These are phyloP conservation scores for Hyles lineata DNA, from an alignment of 2,888 invertebrate species.

Conservation along the genomic window DNA sequence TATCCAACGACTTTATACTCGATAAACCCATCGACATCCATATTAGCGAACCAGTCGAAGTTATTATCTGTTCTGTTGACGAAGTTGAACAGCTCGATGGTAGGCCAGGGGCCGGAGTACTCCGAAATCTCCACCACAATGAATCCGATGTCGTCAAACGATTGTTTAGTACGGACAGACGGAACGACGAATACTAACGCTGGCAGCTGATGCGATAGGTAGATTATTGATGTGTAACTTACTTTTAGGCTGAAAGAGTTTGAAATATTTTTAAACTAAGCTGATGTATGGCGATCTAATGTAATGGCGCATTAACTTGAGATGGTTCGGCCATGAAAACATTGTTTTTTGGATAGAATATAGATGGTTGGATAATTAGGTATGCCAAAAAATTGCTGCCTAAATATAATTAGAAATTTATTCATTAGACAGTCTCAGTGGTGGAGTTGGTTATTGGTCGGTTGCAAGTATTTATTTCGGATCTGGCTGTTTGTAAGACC, in stretches of 20 bases:
- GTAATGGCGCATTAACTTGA: too few species aligned
- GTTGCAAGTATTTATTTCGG: too few species aligned
- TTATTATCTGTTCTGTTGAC: slow-evolving; percentile 55
- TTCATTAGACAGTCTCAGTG: too few species aligned
- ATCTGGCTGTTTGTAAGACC: too few species aligned
- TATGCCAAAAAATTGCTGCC: too few species aligned
- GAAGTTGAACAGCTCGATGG: slow-evolving; percentile 42
- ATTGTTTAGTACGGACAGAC: slow-evolving; percentile 52
- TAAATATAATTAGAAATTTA: too few species aligned
- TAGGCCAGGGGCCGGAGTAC: slow-evolving; percentile 44
- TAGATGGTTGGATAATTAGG: too few species aligned
- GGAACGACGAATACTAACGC: slow-evolving; percentile 60
- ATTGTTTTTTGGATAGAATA: too few species aligned
- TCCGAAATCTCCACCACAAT: slow-evolving; percentile 51
- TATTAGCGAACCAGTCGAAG: slow-evolving; percentile 58
- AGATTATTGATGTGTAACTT: slow-evolving; percentile 54
- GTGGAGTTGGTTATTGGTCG: too few species aligned
- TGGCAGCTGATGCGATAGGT: slow-evolving; percentile 42
- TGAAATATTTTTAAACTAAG: too few species aligned
- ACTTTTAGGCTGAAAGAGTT: slow-evolving; percentile 61
- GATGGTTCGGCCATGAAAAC: too few species aligned
- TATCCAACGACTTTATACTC: slow-evolving; percentile 62
- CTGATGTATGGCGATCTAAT: neutral
- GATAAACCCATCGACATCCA: slow-evolving; percentile 31
- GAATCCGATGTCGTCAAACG: slow-evolving; percentile 67